A percentile compares a stretch with the other conserved stretches of the same genome.
phyloP scores from a whole-genome alignment of 1,140 invertebrate species.

The Lordiphosa mommai region DNA sequence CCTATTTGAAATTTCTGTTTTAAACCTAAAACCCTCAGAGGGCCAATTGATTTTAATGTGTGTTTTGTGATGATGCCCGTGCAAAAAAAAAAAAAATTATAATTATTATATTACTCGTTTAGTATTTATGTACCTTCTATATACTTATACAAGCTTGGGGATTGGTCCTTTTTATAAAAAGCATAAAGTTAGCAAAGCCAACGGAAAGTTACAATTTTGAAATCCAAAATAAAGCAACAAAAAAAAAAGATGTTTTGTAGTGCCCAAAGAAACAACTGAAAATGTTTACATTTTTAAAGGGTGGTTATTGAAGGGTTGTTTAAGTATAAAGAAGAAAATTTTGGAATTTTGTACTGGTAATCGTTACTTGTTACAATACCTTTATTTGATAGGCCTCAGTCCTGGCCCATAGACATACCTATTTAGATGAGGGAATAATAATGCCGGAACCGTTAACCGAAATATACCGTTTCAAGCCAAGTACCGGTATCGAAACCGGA shows the following conservation, averaged over 20 bases:
- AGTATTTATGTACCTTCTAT: slow-evolving; percentile 60
- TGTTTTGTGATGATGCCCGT: slow-evolving; percentile 38
- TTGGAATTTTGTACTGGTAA: too few species aligned
- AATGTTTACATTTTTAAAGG: background rate
- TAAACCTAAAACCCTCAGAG: slow-evolving; percentile 13
- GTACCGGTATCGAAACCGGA: too few species aligned
- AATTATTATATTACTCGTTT: slow-evolving; percentile 57
- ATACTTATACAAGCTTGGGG: slow-evolving; percentile 31
- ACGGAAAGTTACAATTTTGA: slow-evolving; percentile 24
- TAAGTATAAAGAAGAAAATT: too few species aligned
- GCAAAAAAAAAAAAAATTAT: slow-evolving; percentile 34
- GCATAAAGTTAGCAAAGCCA: background rate
- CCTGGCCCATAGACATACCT: too few species aligned
- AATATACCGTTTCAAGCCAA: too few species aligned
- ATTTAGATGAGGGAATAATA: too few species aligned
- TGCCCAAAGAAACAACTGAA: slow-evolving; percentile 26
- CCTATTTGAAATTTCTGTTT: slow-evolving; percentile 22
- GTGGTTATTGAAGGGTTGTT: too few species aligned
- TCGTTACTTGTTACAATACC: too few species aligned
- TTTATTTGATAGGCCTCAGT: too few species aligned
- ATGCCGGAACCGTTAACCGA: too few species aligned
- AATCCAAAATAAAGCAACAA: slow-evolving; percentile 50
- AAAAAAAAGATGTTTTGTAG: slow-evolving; percentile 69
- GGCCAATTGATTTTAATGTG: slow-evolving; percentile 15
- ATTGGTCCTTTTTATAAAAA: slow-evolving; percentile 32